phyloP scores from a whole-genome alignment of 2,113 vertebrate genomes.

The Asarcornis scutulata region DNA sequence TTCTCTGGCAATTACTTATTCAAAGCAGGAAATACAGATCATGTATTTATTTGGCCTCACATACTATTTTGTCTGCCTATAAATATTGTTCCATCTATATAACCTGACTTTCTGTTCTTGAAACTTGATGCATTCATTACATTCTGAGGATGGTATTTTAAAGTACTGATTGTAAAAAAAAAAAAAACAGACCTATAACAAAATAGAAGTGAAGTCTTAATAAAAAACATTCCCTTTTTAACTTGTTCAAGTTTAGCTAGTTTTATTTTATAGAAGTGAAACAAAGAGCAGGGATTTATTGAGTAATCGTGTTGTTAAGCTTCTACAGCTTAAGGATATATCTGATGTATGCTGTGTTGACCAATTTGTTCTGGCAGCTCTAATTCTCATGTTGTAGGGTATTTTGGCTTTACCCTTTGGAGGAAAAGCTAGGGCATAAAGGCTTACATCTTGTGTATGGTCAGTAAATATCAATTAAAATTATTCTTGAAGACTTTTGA shows the following conservation, averaged over 20 bases:
- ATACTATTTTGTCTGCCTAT: neutral
- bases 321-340: conserved; percentile 12
- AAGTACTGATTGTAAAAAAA: neutral
- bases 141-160: neutral
- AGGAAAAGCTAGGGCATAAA: neutral
- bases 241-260: neutral
- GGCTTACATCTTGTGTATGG: neutral
- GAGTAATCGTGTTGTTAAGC: conserved; percentile 31
- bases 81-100: neutral
- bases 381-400: neutral
- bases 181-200: neutral
- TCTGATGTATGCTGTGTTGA: conserved; percentile 46
- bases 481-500: conserved; percentile 23
- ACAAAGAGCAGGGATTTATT: neutral
- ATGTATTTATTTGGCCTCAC: neutral
- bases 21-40: too few relatives aligned
- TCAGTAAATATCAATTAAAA: conserved; percentile 60
- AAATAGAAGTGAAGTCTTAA: neutral
- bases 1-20: neutral
- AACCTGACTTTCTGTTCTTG: neutral
- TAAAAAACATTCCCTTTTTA: neutral
- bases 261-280: neutral
- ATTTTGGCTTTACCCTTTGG: conserved; percentile 13
- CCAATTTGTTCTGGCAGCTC: conserved; percentile 31
- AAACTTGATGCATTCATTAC: neutral